Conservation (phyloP, 2,113 vertebrate species). For the Speoplatyrhinus poulsoni region DNA sequence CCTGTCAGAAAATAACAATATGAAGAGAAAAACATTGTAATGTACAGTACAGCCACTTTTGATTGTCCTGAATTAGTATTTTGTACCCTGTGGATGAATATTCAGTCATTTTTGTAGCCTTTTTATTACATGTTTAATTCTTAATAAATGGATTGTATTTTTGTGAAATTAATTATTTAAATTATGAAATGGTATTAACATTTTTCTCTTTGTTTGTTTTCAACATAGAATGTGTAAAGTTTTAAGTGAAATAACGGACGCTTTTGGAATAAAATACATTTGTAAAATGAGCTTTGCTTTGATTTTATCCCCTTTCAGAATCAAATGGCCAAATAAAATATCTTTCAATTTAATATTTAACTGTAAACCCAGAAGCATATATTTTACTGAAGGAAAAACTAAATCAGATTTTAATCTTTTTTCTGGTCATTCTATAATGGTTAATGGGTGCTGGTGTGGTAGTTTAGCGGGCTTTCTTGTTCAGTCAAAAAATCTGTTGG, state of each 20-base stretch:
- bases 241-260: slow-evolving; percentile 33
- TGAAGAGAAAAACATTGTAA: background rate
- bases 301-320: background rate
- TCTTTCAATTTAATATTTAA: background rate
- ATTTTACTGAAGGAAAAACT: background rate
- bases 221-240: slow-evolving; percentile 58
- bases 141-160: slow-evolving; percentile 72
- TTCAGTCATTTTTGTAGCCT: slow-evolving; percentile 60
- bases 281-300: slow-evolving; percentile 3
- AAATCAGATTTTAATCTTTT: background rate
- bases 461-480: background rate
- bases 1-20: background rate
- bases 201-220: slow-evolving; percentile 42
- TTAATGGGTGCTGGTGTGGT: background rate
- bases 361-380: background rate
- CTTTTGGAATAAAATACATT: slow-evolving; percentile 71
- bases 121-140: slow-evolving; percentile 64
- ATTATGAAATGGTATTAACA: slow-evolving; percentile 62
- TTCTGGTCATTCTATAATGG: background rate
- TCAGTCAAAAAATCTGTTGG: background rate
- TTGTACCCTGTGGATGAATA: slow-evolving; percentile 56
- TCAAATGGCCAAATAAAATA: background rate
- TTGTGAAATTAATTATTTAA: slow-evolving; percentile 73
- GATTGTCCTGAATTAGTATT: slow-evolving; percentile 56
- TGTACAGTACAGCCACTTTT: slow-evolving; percentile 40